These are phyloP conservation scores for Holotrichia oblita DNA, from an alignment of 1,140 invertebrate genomes.

Conservation along the genomic window DNA sequence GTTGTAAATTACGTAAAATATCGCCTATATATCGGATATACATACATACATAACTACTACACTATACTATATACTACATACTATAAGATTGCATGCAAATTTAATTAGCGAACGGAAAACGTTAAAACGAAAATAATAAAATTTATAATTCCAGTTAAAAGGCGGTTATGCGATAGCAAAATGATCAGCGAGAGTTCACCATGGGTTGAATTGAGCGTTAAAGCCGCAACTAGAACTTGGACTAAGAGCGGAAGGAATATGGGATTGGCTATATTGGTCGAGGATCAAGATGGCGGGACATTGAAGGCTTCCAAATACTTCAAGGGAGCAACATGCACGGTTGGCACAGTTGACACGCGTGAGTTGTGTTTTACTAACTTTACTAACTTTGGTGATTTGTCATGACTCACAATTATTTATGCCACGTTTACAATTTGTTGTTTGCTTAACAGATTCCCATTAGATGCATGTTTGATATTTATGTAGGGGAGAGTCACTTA, in stretches of 20 bases:
- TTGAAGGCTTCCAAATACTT: constrained; percentile 61
- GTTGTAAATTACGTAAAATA: too few relatives aligned
- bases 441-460: too few relatives aligned
- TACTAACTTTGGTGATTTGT: neutral
- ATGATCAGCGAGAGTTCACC: constrained; percentile 51
- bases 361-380: constrained; percentile 36
- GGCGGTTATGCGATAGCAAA: constrained; percentile 55
- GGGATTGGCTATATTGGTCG: constrained; percentile 69
- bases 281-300: constrained; percentile 41
- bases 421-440: too few relatives aligned
- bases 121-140: too few relatives aligned
- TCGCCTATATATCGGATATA: too few relatives aligned
- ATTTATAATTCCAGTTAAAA: constrained; percentile 48
- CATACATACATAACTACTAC: too few relatives aligned
- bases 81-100: too few relatives aligned
- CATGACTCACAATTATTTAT: neutral
- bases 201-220: constrained; percentile 57
- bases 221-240: constrained; percentile 55
- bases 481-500: too few relatives aligned
- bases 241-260: constrained; percentile 64
- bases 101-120: too few relatives aligned
- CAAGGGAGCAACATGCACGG: constrained; percentile 63
- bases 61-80: too few relatives aligned
- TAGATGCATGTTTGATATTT: too few relatives aligned
- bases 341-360: constrained; percentile 47